A percentile compares a stretch with the other conserved stretches of the same genome.
Evolutionary conservation across 2,888 invertebrate genomes (phyloP).

Genomic region (Yponomeuta cagnagella): DNA sequence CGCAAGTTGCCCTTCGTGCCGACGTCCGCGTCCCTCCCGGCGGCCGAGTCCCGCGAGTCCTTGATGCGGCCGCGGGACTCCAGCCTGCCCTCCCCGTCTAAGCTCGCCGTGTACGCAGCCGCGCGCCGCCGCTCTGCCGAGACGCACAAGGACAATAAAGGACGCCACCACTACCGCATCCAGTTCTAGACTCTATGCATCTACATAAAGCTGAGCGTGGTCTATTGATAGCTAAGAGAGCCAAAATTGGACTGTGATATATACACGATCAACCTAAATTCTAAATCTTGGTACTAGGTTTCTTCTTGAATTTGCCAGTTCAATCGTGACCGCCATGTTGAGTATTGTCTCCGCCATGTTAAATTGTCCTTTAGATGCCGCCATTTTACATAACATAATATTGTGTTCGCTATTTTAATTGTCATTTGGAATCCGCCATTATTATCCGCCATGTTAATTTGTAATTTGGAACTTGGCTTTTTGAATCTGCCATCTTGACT

Average conservation of each 20-base stretch:
- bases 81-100: slow-evolving; percentile 78
- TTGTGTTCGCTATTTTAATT: not conserved
- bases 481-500: not conserved
- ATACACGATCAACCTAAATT: not conserved
- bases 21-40: slow-evolving; percentile 67
- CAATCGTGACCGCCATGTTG: not conserved
- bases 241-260: not conserved
- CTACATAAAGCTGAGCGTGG: not conserved
- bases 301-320: not conserved
- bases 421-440: not conserved
- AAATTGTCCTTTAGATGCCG: not conserved
- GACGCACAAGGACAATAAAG: slow-evolving; percentile 74
- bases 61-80: slow-evolving; percentile 64
- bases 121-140: slow-evolving; percentile 73
- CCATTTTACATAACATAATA: not conserved
- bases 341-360: not conserved
- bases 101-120: slow-evolving; percentile 76
- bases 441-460: not conserved
- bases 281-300: not conserved
- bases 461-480: not conserved
- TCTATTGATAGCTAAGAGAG: not conserved
- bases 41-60: slow-evolving; percentile 69
- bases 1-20: slow-evolving; percentile 66
- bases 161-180: slow-evolving; percentile 83
- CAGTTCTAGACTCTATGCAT: slow-evolving; percentile 73